Conservation (phyloP, 2,797 vertebrate genomes). For the Hybognathus amarus region DNA sequence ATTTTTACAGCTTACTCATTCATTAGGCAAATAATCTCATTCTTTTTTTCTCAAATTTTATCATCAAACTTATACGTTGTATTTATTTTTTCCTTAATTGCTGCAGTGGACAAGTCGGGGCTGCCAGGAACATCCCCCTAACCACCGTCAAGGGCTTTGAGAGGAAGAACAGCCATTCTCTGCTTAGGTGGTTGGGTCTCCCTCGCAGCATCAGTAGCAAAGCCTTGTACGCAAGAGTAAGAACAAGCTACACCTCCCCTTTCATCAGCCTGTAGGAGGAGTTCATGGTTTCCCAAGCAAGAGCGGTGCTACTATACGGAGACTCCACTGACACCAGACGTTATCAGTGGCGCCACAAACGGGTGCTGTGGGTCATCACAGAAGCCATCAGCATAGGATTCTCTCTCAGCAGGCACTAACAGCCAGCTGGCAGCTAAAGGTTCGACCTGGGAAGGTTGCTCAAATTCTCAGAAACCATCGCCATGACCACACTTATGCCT, state of each 20-base stretch:
- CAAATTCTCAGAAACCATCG: too few species aligned
- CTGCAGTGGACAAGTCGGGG: too few species aligned
- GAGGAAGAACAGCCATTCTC: not conserved
- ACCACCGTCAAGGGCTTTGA: too few species aligned
- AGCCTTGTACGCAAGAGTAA: not conserved
- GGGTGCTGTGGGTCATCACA: not conserved
- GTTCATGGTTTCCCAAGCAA: not conserved
- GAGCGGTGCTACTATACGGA: constrained; percentile 5
- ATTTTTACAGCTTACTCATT: not conserved
- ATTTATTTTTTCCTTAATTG: not conserved
- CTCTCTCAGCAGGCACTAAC: not conserved
- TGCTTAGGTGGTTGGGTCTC: not conserved
- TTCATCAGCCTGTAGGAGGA: not conserved
- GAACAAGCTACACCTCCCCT: not conserved
- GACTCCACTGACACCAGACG: not conserved
- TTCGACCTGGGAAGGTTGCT: too few species aligned
- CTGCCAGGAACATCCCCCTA: too few species aligned
- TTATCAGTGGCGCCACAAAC: not conserved
- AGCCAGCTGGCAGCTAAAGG: not conserved
- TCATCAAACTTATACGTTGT: not conserved
- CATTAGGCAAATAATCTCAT: not conserved
- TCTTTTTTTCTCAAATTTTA: not conserved
- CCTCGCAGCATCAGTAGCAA: not conserved
- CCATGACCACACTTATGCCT: too few species aligned
- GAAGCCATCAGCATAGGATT: not conserved